A percentile compares a stretch with the other conserved stretches of the same genome.
These are phyloP conservation scores for Temnothorax ravouxi DNA, from an alignment of 2,888 invertebrate genomes.

Conservation along the genomic window DNA sequence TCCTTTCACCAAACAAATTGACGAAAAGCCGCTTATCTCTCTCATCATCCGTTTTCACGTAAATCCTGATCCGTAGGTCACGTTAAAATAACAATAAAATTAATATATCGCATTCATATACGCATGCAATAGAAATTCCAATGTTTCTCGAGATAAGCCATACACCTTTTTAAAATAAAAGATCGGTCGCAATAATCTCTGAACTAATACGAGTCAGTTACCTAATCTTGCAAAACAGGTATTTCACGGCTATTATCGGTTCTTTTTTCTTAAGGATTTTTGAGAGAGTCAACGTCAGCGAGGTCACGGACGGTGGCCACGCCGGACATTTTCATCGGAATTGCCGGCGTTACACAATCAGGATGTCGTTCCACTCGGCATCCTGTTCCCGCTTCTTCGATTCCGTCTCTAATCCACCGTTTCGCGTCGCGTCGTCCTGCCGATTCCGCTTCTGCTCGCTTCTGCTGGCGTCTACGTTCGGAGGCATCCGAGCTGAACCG, in stretches of 20 bases:
- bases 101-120: background rate
- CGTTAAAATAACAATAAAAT: background rate
- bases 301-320: background rate
- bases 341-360: constrained; percentile 35
- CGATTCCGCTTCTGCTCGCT: constrained; percentile 25
- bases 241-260: constrained; percentile 20
- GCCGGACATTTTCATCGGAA: constrained; percentile 18
- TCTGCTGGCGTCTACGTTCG: constrained; percentile 68
- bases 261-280: background rate
- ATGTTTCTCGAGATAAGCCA: background rate
- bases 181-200: background rate
- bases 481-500: constrained; percentile 78
- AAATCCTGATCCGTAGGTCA: background rate
- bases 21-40: background rate
- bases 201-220: constrained; percentile 6
- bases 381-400: constrained; percentile 21
- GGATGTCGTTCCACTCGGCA: background rate
- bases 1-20: background rate
- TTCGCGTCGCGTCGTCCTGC: background rate
- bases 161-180: background rate
- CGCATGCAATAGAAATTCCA: background rate
- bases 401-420: constrained; percentile 32
- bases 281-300: background rate
- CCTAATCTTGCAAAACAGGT: constrained; percentile 15
- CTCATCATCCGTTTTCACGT: background rate